phyloP scores from a whole-genome alignment of 2,113 vertebrate species.

The Agelaius phoeniceus region DNA sequence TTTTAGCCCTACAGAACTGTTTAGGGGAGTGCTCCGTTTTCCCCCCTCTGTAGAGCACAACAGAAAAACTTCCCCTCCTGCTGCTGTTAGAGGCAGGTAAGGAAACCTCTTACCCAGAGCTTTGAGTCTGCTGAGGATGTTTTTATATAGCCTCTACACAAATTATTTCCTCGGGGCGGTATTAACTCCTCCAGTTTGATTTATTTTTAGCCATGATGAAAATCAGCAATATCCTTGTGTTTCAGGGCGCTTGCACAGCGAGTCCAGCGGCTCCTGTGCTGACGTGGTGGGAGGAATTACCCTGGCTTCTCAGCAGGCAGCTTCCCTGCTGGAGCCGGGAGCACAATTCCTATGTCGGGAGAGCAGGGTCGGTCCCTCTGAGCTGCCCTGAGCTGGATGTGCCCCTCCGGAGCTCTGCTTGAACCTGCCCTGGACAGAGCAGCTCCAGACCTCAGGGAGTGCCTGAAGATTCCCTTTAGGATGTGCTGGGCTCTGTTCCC shows the following conservation, averaged over 20 bases:
- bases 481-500: fast-evolving
- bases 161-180: background rate
- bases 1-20: background rate
- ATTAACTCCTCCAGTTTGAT: background rate
- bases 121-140: background rate
- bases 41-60: background rate
- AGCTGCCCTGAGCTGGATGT: background rate
- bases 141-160: background rate
- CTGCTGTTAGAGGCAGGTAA: background rate
- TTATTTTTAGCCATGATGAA: background rate
- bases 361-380: background rate
- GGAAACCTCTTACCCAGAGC: background rate
- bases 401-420: background rate
- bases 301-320: background rate
- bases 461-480: background rate
- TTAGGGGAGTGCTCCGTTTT: background rate
- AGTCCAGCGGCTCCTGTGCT: background rate
- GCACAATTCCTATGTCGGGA: fast-evolving
- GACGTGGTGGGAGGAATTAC: background rate
- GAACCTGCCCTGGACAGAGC: background rate
- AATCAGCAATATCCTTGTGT: background rate
- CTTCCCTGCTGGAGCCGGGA: background rate
- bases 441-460: background rate
- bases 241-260: background rate
- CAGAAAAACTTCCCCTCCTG: background rate